Percentiles rank a stretch among this genome's conserved stretches.
phyloP scores from a whole-genome alignment of 2,888 invertebrate species.

The Acleris emargana region DNA sequence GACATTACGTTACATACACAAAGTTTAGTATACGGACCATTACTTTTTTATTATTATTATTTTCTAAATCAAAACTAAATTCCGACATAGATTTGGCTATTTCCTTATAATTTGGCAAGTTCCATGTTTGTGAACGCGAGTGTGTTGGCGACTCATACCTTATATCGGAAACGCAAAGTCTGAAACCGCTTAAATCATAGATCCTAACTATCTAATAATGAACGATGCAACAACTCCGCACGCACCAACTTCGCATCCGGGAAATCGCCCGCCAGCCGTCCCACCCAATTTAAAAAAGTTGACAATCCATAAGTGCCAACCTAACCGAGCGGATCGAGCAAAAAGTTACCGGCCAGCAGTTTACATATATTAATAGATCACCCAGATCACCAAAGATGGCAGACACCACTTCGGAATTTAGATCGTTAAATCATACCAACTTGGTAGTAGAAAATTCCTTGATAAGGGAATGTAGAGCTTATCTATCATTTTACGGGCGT shows the following conservation, averaged over 20 bases:
- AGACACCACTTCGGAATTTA: conserved; percentile 1
- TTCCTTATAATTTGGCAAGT: too few relatives aligned
- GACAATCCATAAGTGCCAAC: conserved; percentile 21
- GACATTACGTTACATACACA: too few relatives aligned
- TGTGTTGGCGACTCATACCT: too few relatives aligned
- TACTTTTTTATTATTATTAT: too few relatives aligned
- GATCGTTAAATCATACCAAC: conserved; percentile 21
- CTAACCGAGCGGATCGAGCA: neutral
- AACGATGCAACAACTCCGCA: conserved; percentile 1
- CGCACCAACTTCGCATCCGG: conserved; percentile 8
- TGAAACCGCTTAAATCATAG: conserved; percentile 1
- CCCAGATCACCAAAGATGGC: conserved; percentile 26
- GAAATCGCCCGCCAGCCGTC: conserved; percentile 10
- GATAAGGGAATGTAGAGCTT: neutral
- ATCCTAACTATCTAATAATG: neutral
- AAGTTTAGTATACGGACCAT: too few relatives aligned
- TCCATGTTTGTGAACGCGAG: too few relatives aligned
- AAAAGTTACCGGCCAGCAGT: conserved; percentile 19
- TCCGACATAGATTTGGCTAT: too few relatives aligned
- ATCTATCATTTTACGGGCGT: neutral
- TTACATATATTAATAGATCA: conserved; percentile 32
- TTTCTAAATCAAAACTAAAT: too few relatives aligned
- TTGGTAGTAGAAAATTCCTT: conserved; percentile 24
- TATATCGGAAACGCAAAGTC: too few relatives aligned
- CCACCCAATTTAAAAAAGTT: conserved; percentile 21